Base-by-base conservation (phyloP, 1,140 invertebrate species). In the Pseudomyrmex flavicornis region DNA sequence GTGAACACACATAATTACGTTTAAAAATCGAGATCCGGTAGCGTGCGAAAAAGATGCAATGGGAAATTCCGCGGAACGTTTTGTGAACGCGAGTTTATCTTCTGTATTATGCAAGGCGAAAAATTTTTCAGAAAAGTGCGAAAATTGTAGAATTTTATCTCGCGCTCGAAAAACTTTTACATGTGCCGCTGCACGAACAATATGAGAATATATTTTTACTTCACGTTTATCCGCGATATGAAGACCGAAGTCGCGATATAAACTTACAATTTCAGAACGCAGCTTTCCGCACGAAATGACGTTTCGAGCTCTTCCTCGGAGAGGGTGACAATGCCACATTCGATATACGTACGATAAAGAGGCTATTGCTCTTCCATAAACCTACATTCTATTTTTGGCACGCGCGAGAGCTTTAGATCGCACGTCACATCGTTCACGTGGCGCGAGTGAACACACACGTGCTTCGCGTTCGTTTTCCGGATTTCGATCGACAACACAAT, bases 331-430 rank as follows among this genome's bases (percentile, higher is more conserved):
- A 80, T 54, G 4, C 17, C 62, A 10, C 59, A 75, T 74, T 88
- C 82, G 59, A 89, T 86, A 89, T 86, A 82, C 63, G 88, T 68
- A n/a, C 35, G 35, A 35, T 44, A 75, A 85, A 86, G 80, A 82
- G 82, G 85, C 50, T 90, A 88, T 90, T 90, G 86, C 88, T 85
- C 85, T 61, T 85, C 83, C 85, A 70, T 89, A 86, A 84, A 89
- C 86, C 86, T 48, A 89, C 80, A 88, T 88, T 89, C 85, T 89
- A 89, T 89, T 89, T 89, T 77, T 84, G 88, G 63, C 59, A 20
- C 61, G 35, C 68, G 50, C 66, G 17, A 46, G 62, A n/a, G 69
- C 83, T 85, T 63, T 85, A 84, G 44, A 44, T 46, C 12, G 10
- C 48, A n/a, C 62, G 46, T 69, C 15, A 10, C 50, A 50, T 26